These are phyloP conservation scores for Spodoptera frugiperda DNA, from an alignment of 1,140 invertebrate species.

Conservation along the genomic window DNA sequence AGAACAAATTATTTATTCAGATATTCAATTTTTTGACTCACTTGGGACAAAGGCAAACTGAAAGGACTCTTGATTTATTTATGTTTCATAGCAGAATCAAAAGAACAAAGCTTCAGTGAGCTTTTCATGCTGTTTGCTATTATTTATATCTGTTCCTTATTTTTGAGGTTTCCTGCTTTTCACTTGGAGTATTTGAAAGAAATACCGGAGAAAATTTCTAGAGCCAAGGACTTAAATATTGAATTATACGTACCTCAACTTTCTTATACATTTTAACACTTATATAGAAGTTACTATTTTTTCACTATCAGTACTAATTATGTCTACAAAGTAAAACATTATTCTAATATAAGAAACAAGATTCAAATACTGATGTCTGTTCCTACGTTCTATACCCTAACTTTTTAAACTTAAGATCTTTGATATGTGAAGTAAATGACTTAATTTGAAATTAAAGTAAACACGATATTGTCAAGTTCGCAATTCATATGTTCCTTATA, in stretches of 20 bases:
- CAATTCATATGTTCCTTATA: too few relatives aligned
- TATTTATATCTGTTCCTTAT: not conserved
- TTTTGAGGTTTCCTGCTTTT: not conserved
- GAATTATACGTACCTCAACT: too few relatives aligned
- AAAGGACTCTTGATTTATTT: slow-evolving; percentile 34
- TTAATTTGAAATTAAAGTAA: not conserved
- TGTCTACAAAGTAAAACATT: too few relatives aligned
- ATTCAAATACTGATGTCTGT: too few relatives aligned
- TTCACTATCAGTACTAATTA: too few relatives aligned
- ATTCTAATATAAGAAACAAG: too few relatives aligned
- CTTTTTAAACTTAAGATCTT: not conserved
- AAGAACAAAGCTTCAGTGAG: slow-evolving; percentile 20
- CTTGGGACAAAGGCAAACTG: slow-evolving; percentile 1
- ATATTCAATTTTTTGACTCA: slow-evolving; percentile 41
- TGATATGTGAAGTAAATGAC: not conserved
- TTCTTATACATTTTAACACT: too few relatives aligned
- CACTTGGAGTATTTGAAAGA: too few relatives aligned
- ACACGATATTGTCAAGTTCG: not conserved
- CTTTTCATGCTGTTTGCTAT: slow-evolving; percentile 10
- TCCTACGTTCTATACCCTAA: not conserved
- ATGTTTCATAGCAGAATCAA: slow-evolving; percentile 32
- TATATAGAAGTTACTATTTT: too few relatives aligned
- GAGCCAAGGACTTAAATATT: too few relatives aligned
- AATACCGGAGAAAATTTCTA: too few relatives aligned
- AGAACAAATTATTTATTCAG: slow-evolving; percentile 28